Percentiles rank a stretch among this genome's conserved stretches.
These are phyloP conservation scores for Tortricodes alternella DNA, from an alignment of 2,888 invertebrate genomes.

Conservation along the genomic window DNA sequence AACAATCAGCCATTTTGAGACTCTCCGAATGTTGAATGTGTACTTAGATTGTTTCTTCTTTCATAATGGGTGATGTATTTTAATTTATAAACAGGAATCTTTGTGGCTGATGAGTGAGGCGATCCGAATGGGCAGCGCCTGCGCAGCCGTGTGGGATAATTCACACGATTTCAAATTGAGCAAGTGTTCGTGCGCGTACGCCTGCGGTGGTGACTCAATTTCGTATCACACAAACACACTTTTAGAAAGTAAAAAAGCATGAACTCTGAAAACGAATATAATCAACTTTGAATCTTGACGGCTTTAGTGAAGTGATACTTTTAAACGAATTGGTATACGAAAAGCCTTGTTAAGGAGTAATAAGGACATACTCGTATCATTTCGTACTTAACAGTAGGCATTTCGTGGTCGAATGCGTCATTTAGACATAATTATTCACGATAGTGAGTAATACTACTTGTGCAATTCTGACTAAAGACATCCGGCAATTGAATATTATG, in stretches of 20 bases:
- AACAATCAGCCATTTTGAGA: conserved; percentile 28
- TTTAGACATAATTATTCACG: no score
- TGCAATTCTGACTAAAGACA: conserved; percentile 32
- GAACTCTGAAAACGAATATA: no score
- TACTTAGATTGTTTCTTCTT: conserved; percentile 21
- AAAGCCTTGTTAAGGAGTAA: conserved; percentile 8
- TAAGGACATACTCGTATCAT: no score
- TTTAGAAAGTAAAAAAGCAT: conserved; percentile 16
- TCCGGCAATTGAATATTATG: neutral
- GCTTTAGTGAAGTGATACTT: no score
- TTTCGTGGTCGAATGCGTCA: no score
- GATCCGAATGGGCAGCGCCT: neutral
- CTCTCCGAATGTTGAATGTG: conserved; percentile 26
- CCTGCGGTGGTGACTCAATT: conserved; percentile 7
- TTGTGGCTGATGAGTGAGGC: neutral
- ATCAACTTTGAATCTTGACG: no score
- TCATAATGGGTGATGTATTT: conserved; percentile 22
- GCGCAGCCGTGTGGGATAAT: conserved; percentile 12
- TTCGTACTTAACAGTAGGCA: no score
- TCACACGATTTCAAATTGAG: conserved; percentile 27
- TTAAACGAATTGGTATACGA: no score
- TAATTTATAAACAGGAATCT: conserved; percentile 15
- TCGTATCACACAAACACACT: conserved; percentile 11
- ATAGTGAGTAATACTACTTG: conserved; percentile 9
- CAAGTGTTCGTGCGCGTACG: neutral